Evolutionary conservation across 2,113 vertebrate species (phyloP), one percentile per base, ranked within the genome.

Genomic region (Atherinomorus stipes): DNA sequence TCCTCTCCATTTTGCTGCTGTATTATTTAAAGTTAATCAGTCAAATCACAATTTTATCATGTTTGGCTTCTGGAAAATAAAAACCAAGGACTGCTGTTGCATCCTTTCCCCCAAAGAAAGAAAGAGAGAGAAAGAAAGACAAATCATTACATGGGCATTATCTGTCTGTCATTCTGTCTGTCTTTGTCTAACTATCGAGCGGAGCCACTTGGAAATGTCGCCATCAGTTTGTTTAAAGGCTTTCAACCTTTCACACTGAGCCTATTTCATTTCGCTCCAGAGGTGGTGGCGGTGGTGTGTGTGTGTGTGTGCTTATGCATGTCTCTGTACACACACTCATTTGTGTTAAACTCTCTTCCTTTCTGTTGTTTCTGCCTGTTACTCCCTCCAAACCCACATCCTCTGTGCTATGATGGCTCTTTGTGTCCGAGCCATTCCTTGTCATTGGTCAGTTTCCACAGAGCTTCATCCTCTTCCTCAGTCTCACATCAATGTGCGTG

Each of bases 211-310:
- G 40, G 61, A 71, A 76, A 68, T 7, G 61, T 57, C 70, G 59
- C 6, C 1, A 45, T 54, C 64, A 52, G 83, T 90, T 91, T 89
- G 87, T 75, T 80, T 66, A 79, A 89, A 87, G 79, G 88, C 91
- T 89, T 87, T 84, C 62, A 49, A 66, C 11, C 73, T 73, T 23
- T 69, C 61, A 69, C 76, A 81, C 44, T 38, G 19, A 80, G 72
- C 81, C 77, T 54, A 59, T 80, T 77, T 88, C 67, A 76, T 90
- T 88, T 70, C 70, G 82, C 51, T 74, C 31, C 1, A 7, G 31
- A 7, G 31, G n/a, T 49, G 56, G 60, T 80, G 76, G 77, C 13
- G 31, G 31, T 34, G 31, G 7, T 34, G n/a, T 34, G 31, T 34
- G 31, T 4, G 31, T 4, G 31, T 7, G 7, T 7, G 9, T 4